Evolutionary conservation across 2,888 invertebrate genomes (phyloP).

Genomic region (Stenurella melanura): DNA sequence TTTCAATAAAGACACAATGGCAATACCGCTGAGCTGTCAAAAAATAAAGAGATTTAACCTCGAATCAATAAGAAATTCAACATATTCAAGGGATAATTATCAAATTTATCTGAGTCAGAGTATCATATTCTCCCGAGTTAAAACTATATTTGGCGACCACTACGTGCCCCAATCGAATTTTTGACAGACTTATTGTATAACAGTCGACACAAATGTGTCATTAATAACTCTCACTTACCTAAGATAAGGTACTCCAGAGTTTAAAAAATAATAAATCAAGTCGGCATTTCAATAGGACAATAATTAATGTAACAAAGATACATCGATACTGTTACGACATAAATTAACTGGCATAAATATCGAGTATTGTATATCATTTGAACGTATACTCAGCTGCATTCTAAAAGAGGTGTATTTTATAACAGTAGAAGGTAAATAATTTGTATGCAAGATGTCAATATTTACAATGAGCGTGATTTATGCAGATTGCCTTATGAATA

Average conservation of each 20-base stretch:
- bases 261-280: slow-evolving; percentile 27
- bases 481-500: slow-evolving; percentile 31
- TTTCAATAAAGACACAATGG: too few relatives aligned
- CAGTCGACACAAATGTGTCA: neutral
- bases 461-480: slow-evolving; percentile 27
- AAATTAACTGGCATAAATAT: slow-evolving; percentile 21
- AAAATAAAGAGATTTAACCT: too few relatives aligned
- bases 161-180: too few relatives aligned
- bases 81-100: too few relatives aligned
- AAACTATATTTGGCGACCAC: too few relatives aligned
- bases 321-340: slow-evolving; percentile 24
- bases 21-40: too few relatives aligned
- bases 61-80: too few relatives aligned
- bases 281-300: slow-evolving; percentile 28
- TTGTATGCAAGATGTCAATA: slow-evolving; percentile 32
- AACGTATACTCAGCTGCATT: neutral
- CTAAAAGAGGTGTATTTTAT: slow-evolving; percentile 5
- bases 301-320: slow-evolving; percentile 30
- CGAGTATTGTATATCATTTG: slow-evolving; percentile 11
- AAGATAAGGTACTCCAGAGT: neutral
- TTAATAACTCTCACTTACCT: slow-evolving; percentile 12
- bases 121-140: too few relatives aligned
- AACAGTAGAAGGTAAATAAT: slow-evolving; percentile 17
- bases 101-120: too few relatives aligned
- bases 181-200: too few relatives aligned